These are phyloP conservation scores for Cyprinodon tularosa DNA, from an alignment of 2,113 vertebrate genomes.

Conservation along the genomic window DNA sequence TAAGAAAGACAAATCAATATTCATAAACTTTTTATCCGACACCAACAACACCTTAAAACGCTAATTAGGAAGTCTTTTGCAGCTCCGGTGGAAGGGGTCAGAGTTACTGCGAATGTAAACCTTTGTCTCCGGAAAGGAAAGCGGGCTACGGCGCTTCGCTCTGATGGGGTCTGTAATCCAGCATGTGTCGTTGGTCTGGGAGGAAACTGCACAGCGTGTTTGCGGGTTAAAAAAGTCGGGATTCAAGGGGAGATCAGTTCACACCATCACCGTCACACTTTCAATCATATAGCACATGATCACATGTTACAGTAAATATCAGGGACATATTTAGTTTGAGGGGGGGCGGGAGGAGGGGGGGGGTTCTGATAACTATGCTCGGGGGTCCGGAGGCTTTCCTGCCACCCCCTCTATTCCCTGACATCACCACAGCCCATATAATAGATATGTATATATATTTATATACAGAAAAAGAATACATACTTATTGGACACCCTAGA, in stretches of 20 bases:
- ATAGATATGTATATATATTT: constrained; percentile 83
- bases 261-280: constrained; percentile 77
- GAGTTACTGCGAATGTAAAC: constrained; percentile 34
- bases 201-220: constrained; percentile 24
- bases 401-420: constrained; percentile 78
- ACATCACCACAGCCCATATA: constrained; percentile 79
- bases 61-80: constrained; percentile 60
- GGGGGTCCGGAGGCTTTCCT: constrained; percentile 63
- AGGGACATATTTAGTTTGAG: constrained; percentile 69
- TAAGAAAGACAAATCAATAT: constrained; percentile 72
- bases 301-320: constrained; percentile 80
- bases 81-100: constrained; percentile 27
- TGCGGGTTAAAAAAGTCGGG: constrained; percentile 28
- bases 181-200: constrained; percentile 24
- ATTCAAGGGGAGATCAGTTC: constrained; percentile 55
- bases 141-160: constrained; percentile 29
- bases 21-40: constrained; percentile 68
- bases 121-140: constrained; percentile 42
- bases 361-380: constrained; percentile 68
- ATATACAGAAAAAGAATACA: constrained; percentile 81
- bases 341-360: not conserved
- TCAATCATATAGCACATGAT: constrained; percentile 79
- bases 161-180: constrained; percentile 20
- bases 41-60: constrained; percentile 46
- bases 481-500: constrained; percentile 77